Conservation (phyloP, 2,888 invertebrate species). For the Gerosis bhagava region DNA sequence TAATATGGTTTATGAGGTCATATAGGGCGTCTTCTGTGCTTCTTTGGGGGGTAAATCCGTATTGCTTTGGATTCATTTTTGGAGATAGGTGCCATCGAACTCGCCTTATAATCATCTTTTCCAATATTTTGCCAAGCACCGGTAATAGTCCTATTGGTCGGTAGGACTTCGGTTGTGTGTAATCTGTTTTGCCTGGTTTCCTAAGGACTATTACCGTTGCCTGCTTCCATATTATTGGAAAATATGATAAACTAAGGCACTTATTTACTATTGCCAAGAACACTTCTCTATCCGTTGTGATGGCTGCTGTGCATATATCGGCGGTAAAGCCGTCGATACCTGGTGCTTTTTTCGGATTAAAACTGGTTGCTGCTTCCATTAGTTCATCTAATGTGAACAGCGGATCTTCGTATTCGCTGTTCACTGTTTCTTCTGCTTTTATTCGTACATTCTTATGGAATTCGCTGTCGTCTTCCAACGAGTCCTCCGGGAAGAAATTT, state of each 20-base stretch:
- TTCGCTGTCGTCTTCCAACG: too few species aligned
- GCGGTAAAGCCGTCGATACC: neutral
- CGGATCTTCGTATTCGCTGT: neutral
- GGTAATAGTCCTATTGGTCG: neutral
- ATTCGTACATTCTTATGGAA: too few species aligned
- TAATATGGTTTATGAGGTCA: too few species aligned
- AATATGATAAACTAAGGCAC: neutral
- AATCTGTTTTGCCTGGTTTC: neutral
- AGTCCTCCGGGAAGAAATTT: too few species aligned
- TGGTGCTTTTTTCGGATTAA: slow-evolving; percentile 2
- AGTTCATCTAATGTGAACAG: neutral
- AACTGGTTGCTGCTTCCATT: neutral
- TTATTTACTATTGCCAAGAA: neutral
- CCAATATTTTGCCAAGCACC: slow-evolving; percentile 9
- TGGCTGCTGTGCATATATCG: neutral
- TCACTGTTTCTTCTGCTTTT: too few species aligned
- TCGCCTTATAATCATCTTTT: slow-evolving; percentile 7
- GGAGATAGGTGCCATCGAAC: slow-evolving; percentile 12
- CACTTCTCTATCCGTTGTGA: neutral
- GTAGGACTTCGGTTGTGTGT: neutral
- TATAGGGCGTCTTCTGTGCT: too few species aligned
- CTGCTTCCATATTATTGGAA: neutral
- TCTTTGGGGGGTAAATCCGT: too few species aligned
- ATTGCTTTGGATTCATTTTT: too few species aligned
- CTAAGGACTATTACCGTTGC: neutral